phyloP scores from a whole-genome alignment of 2,888 invertebrate genomes.

The Eupeodes luniger region DNA sequence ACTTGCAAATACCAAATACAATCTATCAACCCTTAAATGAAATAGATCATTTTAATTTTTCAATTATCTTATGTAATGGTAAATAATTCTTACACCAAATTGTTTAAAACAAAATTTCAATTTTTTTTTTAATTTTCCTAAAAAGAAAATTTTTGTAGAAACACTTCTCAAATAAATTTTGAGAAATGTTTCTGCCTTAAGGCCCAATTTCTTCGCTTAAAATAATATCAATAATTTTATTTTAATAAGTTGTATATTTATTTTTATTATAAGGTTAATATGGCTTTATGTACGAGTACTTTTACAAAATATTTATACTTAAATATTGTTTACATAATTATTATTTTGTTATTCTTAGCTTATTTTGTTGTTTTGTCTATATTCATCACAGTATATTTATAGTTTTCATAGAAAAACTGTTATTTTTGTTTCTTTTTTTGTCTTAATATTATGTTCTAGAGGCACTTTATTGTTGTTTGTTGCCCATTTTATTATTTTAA shows the following conservation, averaged over 20 bases:
- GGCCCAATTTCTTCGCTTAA: no score
- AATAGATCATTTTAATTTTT: no score
- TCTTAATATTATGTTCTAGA: conserved; percentile 34
- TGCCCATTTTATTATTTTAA: neutral
- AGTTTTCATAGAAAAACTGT: conserved; percentile 42
- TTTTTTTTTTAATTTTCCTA: no score
- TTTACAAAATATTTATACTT: conserved; percentile 1
- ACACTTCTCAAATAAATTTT: no score
- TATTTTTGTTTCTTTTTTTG: neutral
- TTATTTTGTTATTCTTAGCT: neutral
- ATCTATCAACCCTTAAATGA: no score
- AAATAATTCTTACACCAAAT: no score
- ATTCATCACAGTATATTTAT: conserved; percentile 67
- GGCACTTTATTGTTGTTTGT: conserved; percentile 56
- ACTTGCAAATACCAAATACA: no score
- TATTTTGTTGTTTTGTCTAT: conserved; percentile 13
- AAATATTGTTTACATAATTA: neutral
- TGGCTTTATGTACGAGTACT: neutral
- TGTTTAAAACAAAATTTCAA: no score
- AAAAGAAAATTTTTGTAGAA: no score
- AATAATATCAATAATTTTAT: neutral
- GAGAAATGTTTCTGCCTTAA: no score
- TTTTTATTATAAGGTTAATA: neutral
- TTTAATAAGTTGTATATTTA: neutral
- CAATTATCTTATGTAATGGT: no score